Evolutionary conservation across 1,140 invertebrate species (phyloP).

Genomic region (Aphaenogaster floridana): DNA sequence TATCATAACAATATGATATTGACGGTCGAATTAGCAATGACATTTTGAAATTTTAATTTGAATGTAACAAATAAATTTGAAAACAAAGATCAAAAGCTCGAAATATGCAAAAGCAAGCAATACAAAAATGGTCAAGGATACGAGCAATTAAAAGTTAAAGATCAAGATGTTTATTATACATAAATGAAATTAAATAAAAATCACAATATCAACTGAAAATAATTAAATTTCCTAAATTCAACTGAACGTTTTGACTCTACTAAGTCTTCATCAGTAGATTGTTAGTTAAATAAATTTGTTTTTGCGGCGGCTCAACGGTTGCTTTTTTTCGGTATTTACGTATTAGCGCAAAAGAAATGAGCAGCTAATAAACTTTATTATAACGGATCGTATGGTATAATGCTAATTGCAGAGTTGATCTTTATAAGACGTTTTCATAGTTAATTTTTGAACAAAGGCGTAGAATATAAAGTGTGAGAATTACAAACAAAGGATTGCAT

Average conservation of each 20-base stretch:
- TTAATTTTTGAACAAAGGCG: slow-evolving; percentile 20
- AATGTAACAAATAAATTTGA: neutral
- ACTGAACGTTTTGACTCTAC: too few relatives aligned
- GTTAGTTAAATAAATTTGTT: neutral
- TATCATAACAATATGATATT: neutral
- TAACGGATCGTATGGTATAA: neutral
- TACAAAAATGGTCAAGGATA: too few relatives aligned
- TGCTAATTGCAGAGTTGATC: neutral
- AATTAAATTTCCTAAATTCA: too few relatives aligned
- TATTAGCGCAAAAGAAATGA: neutral
- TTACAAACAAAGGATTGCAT: slow-evolving; percentile 65
- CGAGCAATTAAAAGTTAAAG: too few relatives aligned
- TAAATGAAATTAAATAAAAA: too few relatives aligned
- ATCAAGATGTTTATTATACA: too few relatives aligned
- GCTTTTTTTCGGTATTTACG: neutral
- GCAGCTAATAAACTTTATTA: neutral
- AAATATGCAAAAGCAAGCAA: too few relatives aligned
- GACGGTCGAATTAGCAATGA: neutral
- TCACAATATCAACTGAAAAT: too few relatives aligned
- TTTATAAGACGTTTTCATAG: neutral
- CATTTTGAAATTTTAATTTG: neutral
- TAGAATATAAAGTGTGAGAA: slow-evolving; percentile 38
- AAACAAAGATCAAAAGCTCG: too few relatives aligned
- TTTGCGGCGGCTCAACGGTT: neutral
- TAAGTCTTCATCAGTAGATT: too few relatives aligned